Percentiles rank a stretch among this genome's conserved stretches.
phyloP scores from a whole-genome alignment of 1,140 invertebrate genomes.

The Cataglyphis hispanica region DNA sequence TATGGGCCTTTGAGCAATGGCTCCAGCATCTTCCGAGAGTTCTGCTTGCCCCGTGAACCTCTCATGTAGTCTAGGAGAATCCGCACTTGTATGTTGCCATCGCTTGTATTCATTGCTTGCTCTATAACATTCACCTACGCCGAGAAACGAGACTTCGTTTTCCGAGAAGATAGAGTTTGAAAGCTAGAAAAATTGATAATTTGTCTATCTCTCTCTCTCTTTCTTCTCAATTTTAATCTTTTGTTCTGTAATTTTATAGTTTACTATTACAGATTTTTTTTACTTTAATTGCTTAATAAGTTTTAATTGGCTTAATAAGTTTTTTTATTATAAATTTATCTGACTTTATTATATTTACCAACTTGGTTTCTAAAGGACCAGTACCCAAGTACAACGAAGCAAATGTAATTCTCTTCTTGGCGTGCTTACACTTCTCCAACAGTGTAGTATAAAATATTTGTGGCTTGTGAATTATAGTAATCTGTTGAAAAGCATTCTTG shows the following conservation, averaged over 20 bases:
- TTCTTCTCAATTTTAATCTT: neutral
- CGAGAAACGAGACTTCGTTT: conserved; percentile 13
- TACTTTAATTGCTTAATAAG: neutral
- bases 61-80: conserved; percentile 96
- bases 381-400: conserved; percentile 98
- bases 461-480: conserved; percentile 92
- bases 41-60: conserved; percentile 93
- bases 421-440: conserved; percentile 90
- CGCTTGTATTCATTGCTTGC: conserved; percentile 86
- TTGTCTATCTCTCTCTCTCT: neutral
- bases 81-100: conserved; percentile 90
- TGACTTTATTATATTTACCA: conserved; percentile 87
- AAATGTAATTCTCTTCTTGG: conserved; percentile 93
- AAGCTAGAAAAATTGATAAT: neutral
- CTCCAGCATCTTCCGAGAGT: conserved; percentile 93
- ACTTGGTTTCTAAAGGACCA: conserved; percentile 92
- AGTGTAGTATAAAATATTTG: conserved; percentile 92
- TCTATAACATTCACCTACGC: conserved; percentile 88
- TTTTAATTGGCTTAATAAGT: neutral
- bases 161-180: neutral
- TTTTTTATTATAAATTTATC: neutral
- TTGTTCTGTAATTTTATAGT: neutral
- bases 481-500: conserved; percentile 78
- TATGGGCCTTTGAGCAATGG: conserved; percentile 90
- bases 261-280: neutral